Percentiles rank a stretch among this genome's conserved stretches.
Conservation (phyloP, 1,140 invertebrate genomes). For the Aphelenchoides fujianensis region DNA sequence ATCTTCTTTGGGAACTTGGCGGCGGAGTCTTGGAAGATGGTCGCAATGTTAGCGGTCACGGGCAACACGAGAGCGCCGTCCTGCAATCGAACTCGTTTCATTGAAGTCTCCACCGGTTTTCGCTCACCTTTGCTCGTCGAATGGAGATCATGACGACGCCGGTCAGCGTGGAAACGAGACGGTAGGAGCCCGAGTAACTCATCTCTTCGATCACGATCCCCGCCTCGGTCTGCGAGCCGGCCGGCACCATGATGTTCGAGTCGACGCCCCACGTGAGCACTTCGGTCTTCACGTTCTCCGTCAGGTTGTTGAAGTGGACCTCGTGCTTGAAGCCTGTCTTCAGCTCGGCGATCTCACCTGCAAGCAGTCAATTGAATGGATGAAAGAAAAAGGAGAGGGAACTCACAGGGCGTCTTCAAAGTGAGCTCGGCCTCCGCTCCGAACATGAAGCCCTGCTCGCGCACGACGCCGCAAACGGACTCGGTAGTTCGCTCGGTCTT, state of each 20-base stretch:
- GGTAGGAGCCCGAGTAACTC: slow-evolving; percentile 64
- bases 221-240: slow-evolving; percentile 63
- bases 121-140: slow-evolving; percentile 37
- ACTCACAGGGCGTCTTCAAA: slow-evolving; percentile 65
- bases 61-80: slow-evolving; percentile 59
- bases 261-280: slow-evolving; percentile 65
- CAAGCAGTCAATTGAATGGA: slow-evolving; percentile 22
- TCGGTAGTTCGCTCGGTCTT: slow-evolving; percentile 65
- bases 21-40: slow-evolving; percentile 39
- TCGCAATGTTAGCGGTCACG: slow-evolving; percentile 51
- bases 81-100: slow-evolving; percentile 40
- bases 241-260: slow-evolving; percentile 64
- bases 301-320: slow-evolving; percentile 64
- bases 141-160: slow-evolving; percentile 63
- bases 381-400: slow-evolving; percentile 5
- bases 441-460: slow-evolving; percentile 64
- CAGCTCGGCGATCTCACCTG: slow-evolving; percentile 64
- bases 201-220: slow-evolving; percentile 65
- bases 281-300: slow-evolving; percentile 64
- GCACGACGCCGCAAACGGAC: slow-evolving; percentile 62
- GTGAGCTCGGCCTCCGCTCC: slow-evolving; percentile 65
- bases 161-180: slow-evolving; percentile 61
- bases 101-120: slow-evolving; percentile 21
- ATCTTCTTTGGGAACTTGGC: slow-evolving; percentile 29
- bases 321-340: slow-evolving; percentile 66